These are phyloP conservation scores for Buathra laborator DNA, from an alignment of 2,888 invertebrate species.

Conservation along the genomic window DNA sequence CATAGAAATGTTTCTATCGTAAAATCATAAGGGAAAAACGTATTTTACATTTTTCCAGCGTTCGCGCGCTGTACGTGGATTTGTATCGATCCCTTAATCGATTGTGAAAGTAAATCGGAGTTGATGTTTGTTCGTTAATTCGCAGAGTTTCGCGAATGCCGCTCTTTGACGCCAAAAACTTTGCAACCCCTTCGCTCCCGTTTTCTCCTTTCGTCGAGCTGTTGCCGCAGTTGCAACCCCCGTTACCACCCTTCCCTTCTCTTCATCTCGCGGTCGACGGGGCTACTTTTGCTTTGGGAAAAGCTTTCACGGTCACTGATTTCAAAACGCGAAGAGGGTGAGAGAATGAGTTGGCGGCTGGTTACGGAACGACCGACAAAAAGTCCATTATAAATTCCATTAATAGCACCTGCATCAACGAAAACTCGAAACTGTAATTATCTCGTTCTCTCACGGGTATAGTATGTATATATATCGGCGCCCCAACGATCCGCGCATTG, in stretches of 20 bases:
- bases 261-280: too few species aligned
- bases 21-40: too few species aligned
- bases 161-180: background rate
- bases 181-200: background rate
- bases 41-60: too few species aligned
- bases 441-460: conserved; percentile 66
- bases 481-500: too few species aligned
- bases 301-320: conserved; percentile 25
- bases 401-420: conserved; percentile 76
- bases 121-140: background rate
- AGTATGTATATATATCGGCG: too few species aligned
- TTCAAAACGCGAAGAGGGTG: background rate
- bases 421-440: conserved; percentile 79
- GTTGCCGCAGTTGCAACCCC: background rate
- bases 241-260: too few species aligned
- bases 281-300: background rate
- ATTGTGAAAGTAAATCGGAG: background rate
- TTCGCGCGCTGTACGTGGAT: too few species aligned
- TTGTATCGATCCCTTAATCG: background rate
- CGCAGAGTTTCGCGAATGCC: background rate
- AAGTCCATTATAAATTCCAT: conserved; percentile 80
- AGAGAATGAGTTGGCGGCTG: background rate
- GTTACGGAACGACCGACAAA: conserved; percentile 57
- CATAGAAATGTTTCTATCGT: too few species aligned
- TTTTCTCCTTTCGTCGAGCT: background rate